phyloP scores from a whole-genome alignment of 2,888 invertebrate species.

The Polydrusus tereticollis region DNA sequence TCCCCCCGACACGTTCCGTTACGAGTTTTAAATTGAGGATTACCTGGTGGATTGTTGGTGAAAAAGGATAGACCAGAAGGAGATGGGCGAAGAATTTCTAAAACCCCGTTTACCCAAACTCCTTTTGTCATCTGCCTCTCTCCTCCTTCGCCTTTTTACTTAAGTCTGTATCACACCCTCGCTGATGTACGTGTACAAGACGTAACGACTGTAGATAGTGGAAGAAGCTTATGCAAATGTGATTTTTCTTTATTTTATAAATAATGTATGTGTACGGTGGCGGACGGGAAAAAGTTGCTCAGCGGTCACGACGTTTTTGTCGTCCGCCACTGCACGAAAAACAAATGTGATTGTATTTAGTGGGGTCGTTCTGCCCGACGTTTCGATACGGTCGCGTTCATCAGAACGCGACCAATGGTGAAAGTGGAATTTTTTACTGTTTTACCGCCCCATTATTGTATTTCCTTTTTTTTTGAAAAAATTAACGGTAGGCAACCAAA shows the following conservation, averaged over 20 bases:
- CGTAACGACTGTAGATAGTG: slow-evolving; percentile 30
- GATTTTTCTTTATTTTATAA: slow-evolving; percentile 10
- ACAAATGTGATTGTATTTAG: slow-evolving; percentile 43
- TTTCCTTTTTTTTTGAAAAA: background rate
- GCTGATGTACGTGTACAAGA: too few relatives aligned
- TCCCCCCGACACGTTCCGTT: slow-evolving; percentile 7
- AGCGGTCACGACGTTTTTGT: background rate
- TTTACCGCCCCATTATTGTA: background rate
- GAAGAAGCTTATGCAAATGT: slow-evolving; percentile 14
- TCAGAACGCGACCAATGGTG: too few relatives aligned
- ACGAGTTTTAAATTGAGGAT: slow-evolving; percentile 32
- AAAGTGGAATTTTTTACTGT: too few relatives aligned
- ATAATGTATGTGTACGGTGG: background rate
- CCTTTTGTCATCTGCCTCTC: background rate
- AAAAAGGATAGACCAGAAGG: slow-evolving; percentile 16
- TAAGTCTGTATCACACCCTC: background rate
- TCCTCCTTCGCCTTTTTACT: background rate
- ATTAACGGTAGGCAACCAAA: slow-evolving; percentile 8
- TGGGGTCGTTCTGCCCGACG: slow-evolving; percentile 40
- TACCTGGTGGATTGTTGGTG: slow-evolving; percentile 37
- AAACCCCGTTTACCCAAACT: background rate
- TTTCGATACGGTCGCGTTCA: too few relatives aligned
- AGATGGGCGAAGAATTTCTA: background rate
- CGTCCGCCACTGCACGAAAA: slow-evolving; percentile 16
- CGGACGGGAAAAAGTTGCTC: background rate